Percentiles rank a stretch among this genome's conserved stretches.
phyloP scores from a whole-genome alignment of 2,797 vertebrate species.

The Tarsius wallacei region DNA sequence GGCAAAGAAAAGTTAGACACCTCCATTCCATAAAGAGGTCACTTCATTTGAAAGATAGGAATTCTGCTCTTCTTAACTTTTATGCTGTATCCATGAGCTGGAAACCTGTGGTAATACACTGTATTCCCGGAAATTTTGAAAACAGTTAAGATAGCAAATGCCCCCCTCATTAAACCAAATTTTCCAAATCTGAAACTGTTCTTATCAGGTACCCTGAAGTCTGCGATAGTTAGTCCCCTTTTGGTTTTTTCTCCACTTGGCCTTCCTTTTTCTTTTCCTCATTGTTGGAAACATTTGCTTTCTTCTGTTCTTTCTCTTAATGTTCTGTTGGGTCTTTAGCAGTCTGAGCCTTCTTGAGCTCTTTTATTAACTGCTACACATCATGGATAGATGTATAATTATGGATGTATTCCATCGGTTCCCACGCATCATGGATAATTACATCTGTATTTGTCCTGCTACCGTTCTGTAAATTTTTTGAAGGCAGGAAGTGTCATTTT shows the following conservation, averaged over 20 bases:
- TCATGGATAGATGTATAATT: not conserved
- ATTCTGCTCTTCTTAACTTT: not conserved
- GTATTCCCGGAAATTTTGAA: not conserved
- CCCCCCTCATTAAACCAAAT: not conserved
- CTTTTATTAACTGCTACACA: not conserved
- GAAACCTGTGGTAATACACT: not conserved
- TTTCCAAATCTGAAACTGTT: not conserved
- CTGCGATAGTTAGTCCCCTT: not conserved
- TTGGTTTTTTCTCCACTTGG: not conserved
- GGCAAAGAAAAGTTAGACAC: conserved; percentile 14
- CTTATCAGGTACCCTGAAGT: not conserved
- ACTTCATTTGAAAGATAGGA: not conserved
- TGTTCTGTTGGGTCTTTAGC: not conserved
- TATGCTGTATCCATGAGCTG: not conserved
- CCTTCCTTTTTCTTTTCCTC: not conserved
- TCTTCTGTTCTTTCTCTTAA: not conserved
- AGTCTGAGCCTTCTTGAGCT: not conserved
- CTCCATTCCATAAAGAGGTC: not conserved
- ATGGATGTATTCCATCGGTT: too few species aligned
- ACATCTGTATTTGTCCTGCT: not conserved
- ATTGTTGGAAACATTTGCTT: not conserved
- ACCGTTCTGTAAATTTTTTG: not conserved
- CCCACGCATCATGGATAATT: not conserved
- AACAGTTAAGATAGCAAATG: not conserved
- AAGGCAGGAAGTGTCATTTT: not conserved